phyloP scores from a whole-genome alignment of 1,140 invertebrate genomes.

The Chelonus insularis region DNA sequence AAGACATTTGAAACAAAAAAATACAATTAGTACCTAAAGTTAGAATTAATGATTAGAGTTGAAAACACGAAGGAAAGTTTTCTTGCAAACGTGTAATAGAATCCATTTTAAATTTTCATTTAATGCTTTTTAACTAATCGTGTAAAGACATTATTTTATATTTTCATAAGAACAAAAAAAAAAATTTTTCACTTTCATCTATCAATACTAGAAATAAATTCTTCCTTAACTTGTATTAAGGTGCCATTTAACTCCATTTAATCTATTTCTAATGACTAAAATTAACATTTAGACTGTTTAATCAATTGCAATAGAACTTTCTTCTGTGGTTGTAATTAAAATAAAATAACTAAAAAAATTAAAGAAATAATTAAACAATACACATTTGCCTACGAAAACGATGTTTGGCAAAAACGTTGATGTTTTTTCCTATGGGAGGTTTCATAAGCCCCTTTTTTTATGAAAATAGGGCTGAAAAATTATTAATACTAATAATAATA shows the following conservation, averaged over 20 bases:
- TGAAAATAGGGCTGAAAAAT: conserved; percentile 38
- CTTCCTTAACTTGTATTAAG: neutral
- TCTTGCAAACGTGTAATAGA: conserved; percentile 22
- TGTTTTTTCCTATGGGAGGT: conserved; percentile 27
- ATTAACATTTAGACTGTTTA: neutral
- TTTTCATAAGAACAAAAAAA: neutral
- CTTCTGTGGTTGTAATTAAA: conserved; percentile 20
- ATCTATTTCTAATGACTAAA: neutral
- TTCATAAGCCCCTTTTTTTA: conserved; percentile 32
- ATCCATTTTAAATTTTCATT: conserved; percentile 27
- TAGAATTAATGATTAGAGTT: conserved; percentile 38
- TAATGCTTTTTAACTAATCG: neutral
- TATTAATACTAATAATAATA: conserved; percentile 26
- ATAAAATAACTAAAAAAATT: neutral
- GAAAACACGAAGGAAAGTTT: conserved; percentile 32
- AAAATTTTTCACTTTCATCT: neutral
- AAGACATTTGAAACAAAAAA: conserved; percentile 30
- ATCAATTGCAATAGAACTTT: conserved; percentile 23
- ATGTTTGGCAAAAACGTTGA: conserved; percentile 18
- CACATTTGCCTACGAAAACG: too few relatives aligned
- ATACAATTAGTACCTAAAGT: conserved; percentile 55
- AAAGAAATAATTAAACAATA: too few relatives aligned
- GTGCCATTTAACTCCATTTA: neutral
- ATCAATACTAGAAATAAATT: neutral
- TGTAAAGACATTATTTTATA: neutral